Evolutionary conservation across 2,113 vertebrate genomes (phyloP).

Genomic region (Synodontis membranacea): DNA sequence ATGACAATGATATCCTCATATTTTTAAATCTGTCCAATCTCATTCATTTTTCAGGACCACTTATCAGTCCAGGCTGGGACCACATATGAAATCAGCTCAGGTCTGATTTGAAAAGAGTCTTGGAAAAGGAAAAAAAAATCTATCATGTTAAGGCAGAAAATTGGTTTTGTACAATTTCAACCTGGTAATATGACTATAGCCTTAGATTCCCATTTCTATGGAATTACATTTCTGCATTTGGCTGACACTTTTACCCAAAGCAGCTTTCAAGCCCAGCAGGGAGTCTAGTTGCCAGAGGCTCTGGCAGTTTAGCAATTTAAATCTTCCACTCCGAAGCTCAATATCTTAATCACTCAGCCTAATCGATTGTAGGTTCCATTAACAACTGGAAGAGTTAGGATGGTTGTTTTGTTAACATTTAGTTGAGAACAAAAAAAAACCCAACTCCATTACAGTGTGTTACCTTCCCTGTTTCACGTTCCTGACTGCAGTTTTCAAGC

Average conservation of each 20-base stretch:
- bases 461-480: too few relatives aligned
- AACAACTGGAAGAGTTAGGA: neutral
- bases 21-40: neutral
- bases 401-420: neutral
- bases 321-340: neutral
- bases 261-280: neutral
- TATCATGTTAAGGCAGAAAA: neutral
- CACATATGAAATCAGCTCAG: neutral
- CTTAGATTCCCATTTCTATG: too few relatives aligned
- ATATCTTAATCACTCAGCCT: neutral
- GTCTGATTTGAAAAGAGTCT: neutral
- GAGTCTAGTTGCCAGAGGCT: neutral
- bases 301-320: neutral
- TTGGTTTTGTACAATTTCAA: neutral
- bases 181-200: neutral
- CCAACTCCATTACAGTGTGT: too few relatives aligned
- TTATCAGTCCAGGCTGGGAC: neutral
- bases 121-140: neutral
- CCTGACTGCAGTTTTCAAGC: too few relatives aligned
- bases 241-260: neutral
- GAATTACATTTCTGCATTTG: neutral
- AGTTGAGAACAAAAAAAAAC: neutral
- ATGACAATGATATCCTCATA: neutral
- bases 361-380: neutral
- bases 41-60: neutral